Evolutionary conservation across 2,888 invertebrate species (phyloP).

Genomic region (Zonitis immaculata): DNA sequence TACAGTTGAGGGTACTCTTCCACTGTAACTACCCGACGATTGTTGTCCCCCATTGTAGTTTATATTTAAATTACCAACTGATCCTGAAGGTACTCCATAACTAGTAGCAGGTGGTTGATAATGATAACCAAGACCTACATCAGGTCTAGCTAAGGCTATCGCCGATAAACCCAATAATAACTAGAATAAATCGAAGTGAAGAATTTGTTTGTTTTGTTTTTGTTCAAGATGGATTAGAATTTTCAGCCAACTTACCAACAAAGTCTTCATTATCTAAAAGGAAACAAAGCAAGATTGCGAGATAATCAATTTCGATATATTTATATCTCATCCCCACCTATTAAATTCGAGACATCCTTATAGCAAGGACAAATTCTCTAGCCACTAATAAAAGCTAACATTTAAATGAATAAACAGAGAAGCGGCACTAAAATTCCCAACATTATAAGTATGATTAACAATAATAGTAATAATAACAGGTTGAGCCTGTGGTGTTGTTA

Average conservation of each 20-base stretch:
- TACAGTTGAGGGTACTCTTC: background rate
- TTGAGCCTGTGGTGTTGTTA: slow-evolving; percentile 7
- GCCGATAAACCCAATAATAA: slow-evolving; percentile 40
- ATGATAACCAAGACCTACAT: slow-evolving; percentile 35
- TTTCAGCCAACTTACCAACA: slow-evolving; percentile 36
- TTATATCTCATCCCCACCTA: slow-evolving; percentile 37
- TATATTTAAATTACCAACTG: slow-evolving; percentile 12
- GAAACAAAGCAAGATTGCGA: slow-evolving; percentile 10
- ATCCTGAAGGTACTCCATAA: slow-evolving; percentile 46
- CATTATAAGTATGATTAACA: slow-evolving; percentile 31
- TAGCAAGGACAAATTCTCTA: slow-evolving; percentile 41
- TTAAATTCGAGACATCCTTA: slow-evolving; percentile 39
- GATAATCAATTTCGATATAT: slow-evolving; percentile 25
- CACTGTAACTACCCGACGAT: background rate
- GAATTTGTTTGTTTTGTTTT: too few species aligned
- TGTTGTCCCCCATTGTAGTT: slow-evolving; percentile 3
- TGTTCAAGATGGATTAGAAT: background rate
- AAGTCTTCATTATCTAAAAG: slow-evolving; percentile 31
- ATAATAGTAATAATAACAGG: background rate
- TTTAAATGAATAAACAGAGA: slow-evolving; percentile 34
- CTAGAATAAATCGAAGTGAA: background rate
- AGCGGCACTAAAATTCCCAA: slow-evolving; percentile 33
- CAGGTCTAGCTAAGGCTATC: slow-evolving; percentile 51
- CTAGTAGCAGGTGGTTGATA: slow-evolving; percentile 50
- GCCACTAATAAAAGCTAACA: slow-evolving; percentile 34